Evolutionary conservation across 1,140 invertebrate genomes (phyloP).

Genomic region (Scaptomyza hsui): DNA sequence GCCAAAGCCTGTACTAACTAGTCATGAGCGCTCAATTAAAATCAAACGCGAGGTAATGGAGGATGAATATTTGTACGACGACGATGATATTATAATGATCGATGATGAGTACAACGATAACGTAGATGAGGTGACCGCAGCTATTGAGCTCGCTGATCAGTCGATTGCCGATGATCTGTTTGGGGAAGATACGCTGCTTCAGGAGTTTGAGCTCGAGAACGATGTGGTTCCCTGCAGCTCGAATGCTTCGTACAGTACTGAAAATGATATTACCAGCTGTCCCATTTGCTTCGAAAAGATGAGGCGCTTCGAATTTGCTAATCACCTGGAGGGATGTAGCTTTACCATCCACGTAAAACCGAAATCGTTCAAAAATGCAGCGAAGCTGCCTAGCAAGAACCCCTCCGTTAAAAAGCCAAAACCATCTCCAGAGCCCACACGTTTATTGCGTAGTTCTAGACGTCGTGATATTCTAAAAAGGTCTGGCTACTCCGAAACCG

Average conservation of each 20-base stretch:
- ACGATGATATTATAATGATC: slow-evolving; percentile 75
- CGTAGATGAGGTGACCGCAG: slow-evolving; percentile 19
- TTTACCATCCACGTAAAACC: slow-evolving; percentile 55
- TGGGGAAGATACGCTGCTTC: slow-evolving; percentile 58
- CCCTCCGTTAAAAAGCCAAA: not conserved
- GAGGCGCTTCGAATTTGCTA: slow-evolving; percentile 52
- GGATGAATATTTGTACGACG: slow-evolving; percentile 55
- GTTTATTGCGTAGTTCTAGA: too few species aligned
- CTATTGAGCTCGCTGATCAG: slow-evolving; percentile 56
- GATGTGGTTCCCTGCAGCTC: slow-evolving; percentile 56
- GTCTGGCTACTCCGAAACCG: slow-evolving; percentile 54
- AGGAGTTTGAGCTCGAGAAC: slow-evolving; percentile 69
- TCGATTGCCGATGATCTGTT: slow-evolving; percentile 68
- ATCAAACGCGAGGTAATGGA: slow-evolving; percentile 77
- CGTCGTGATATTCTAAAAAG: slow-evolving; percentile 33
- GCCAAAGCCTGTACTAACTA: slow-evolving; percentile 7
- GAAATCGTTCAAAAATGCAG: slow-evolving; percentile 32
- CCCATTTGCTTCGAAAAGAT: slow-evolving; percentile 83
- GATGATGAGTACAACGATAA: slow-evolving; percentile 78
- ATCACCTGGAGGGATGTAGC: slow-evolving; percentile 78
- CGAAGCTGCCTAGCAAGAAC: not conserved
- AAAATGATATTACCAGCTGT: slow-evolving; percentile 80
- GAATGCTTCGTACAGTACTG: slow-evolving; percentile 17
- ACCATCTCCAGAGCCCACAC: not conserved
- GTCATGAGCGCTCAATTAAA: slow-evolving; percentile 48